Evolutionary conservation across 2,888 invertebrate genomes (phyloP).

Genomic region (Amphipyra berbera): DNA sequence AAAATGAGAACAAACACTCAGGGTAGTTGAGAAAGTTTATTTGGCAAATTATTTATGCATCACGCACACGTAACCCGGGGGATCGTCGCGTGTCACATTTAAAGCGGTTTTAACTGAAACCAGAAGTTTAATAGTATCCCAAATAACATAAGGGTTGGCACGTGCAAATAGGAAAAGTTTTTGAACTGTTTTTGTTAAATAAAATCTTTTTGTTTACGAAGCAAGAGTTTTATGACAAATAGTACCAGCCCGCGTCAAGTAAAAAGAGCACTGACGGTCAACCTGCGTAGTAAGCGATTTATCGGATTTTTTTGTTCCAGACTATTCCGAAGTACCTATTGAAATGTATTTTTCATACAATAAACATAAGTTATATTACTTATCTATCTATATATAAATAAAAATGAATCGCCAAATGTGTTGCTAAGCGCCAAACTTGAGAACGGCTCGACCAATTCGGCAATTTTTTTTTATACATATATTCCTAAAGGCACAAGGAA

Average conservation of each 20-base stretch:
- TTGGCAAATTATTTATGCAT: constrained; percentile 38
- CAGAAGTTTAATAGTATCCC: constrained; percentile 24
- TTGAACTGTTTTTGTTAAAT: constrained; percentile 28
- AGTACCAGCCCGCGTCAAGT: too few relatives aligned
- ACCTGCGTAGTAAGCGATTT: neutral
- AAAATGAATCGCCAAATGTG: too few relatives aligned
- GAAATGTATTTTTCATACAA: too few relatives aligned
- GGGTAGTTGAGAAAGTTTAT: constrained; percentile 38
- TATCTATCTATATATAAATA: too few relatives aligned
- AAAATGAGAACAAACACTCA: constrained; percentile 19
- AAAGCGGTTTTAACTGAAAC: constrained; percentile 21
- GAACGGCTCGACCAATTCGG: too few relatives aligned
- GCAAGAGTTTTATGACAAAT: neutral
- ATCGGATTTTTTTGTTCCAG: neutral
- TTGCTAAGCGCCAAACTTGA: too few relatives aligned
- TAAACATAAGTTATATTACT: too few relatives aligned
- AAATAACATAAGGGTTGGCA: constrained; percentile 4
- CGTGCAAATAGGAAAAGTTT: constrained; percentile 6
- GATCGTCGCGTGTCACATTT: constrained; percentile 34
- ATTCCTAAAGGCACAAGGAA: too few relatives aligned
- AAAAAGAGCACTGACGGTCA: too few relatives aligned
- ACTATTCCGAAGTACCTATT: too few relatives aligned
- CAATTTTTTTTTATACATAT: too few relatives aligned
- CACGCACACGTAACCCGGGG: constrained; percentile 18
- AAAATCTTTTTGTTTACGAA: neutral